A percentile compares a stretch with the other conserved stretches of the same genome.
These are phyloP conservation scores for Eueides isabella DNA, from an alignment of 1,140 invertebrate genomes.

Conservation along the genomic window DNA sequence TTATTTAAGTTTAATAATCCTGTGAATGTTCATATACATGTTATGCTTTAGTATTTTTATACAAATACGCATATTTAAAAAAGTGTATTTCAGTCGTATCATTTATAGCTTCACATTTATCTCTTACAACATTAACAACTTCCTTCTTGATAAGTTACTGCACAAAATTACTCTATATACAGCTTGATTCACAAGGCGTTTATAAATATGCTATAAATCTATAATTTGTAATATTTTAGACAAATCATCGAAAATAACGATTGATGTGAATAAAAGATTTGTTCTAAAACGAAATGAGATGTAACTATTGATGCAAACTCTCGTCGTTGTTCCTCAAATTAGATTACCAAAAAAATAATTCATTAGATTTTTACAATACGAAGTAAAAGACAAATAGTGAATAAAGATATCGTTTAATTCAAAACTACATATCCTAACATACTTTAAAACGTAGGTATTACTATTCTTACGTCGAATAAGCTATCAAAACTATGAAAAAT, in stretches of 20 bases:
- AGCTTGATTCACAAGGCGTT: neutral
- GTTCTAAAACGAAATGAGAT: neutral
- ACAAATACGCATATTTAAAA: neutral
- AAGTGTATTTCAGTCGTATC: neutral
- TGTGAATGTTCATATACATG: neutral
- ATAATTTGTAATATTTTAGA: neutral
- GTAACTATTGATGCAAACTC: neutral
- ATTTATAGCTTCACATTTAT: neutral
- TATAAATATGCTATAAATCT: neutral
- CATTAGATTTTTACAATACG: neutral
- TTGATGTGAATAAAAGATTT: neutral
- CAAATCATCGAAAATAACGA: neutral
- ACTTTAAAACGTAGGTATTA: neutral
- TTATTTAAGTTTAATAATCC: neutral
- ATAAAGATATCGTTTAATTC: neutral
- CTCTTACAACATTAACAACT: neutral
- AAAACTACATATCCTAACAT: neutral
- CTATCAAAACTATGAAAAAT: slow-evolving; percentile 21
- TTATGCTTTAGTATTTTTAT: neutral
- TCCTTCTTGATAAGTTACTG: neutral
- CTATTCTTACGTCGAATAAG: neutral
- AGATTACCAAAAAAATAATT: neutral
- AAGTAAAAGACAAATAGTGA: neutral
- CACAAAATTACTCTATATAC: neutral
- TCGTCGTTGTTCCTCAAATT: neutral